Evolutionary conservation across 2,888 invertebrate species (phyloP).

Genomic region (Sarcophaga carnaria): DNA sequence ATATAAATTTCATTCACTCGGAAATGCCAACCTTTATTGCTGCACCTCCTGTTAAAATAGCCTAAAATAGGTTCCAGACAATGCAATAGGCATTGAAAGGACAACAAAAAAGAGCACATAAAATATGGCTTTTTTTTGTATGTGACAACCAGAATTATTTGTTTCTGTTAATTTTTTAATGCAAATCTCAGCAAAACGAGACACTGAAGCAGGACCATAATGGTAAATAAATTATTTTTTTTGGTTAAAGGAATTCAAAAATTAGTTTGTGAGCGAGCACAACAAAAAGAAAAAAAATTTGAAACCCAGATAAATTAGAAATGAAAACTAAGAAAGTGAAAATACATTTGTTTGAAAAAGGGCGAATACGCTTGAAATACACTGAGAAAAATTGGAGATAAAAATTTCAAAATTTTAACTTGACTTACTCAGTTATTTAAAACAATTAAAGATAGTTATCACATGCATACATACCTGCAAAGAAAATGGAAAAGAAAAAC

Average conservation of each 20-base stretch:
- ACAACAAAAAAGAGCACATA: not conserved
- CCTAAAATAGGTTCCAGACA: not conserved
- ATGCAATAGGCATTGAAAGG: not conserved
- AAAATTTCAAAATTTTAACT: too few species aligned
- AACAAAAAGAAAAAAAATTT: not conserved
- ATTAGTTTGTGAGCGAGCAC: not conserved
- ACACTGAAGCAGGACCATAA: not conserved
- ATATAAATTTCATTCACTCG: not conserved
- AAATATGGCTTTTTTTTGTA: not conserved
- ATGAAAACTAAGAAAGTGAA: not conserved
- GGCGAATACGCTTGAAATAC: not conserved
- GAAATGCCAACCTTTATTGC: not conserved
- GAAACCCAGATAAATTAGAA: not conserved
- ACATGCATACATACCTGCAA: too few species aligned
- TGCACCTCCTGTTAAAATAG: not conserved
- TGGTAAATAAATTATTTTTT: constrained; percentile 13
- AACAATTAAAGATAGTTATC: too few species aligned
- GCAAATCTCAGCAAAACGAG: not conserved
- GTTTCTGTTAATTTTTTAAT: not conserved
- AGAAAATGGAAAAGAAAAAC: too few species aligned
- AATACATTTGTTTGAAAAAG: not conserved
- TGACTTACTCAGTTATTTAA: too few species aligned
- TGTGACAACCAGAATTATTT: constrained; percentile 30
- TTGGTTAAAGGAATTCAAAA: not conserved
- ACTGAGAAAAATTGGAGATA: not conserved